Evolutionary conservation across 2,113 vertebrate species (phyloP).

Genomic region (Varanus komodoensis): DNA sequence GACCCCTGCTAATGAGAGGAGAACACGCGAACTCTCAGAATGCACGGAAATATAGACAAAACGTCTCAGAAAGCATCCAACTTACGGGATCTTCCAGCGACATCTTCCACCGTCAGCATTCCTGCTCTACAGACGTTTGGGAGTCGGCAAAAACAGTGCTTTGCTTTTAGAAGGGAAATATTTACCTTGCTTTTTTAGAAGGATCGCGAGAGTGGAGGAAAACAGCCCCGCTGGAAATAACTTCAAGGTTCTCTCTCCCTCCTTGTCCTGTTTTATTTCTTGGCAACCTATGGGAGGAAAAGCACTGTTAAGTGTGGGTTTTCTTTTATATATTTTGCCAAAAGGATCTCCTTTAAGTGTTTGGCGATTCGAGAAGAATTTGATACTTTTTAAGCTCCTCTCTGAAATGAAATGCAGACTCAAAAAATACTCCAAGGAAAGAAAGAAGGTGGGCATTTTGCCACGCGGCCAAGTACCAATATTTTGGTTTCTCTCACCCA

Average conservation of each 20-base stretch:
- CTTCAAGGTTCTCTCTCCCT: constrained; percentile 29
- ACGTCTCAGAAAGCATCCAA: constrained; percentile 4
- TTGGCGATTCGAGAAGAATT: constrained; percentile 4
- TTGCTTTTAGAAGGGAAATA: constrained; percentile 40
- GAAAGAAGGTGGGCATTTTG: background rate
- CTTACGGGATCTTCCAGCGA: constrained; percentile 42
- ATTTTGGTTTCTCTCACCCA: background rate
- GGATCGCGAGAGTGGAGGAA: constrained; percentile 1
- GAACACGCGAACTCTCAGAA: background rate
- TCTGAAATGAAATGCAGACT: background rate
- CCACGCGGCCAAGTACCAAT: background rate
- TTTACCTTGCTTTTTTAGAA: constrained; percentile 55
- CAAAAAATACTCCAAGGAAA: background rate
- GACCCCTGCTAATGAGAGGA: background rate
- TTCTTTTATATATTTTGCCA: constrained; percentile 44
- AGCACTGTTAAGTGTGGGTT: constrained; percentile 51
- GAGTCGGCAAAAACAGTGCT: constrained; percentile 14
- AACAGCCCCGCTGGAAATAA: constrained; percentile 56
- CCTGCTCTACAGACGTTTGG: constrained; percentile 15
- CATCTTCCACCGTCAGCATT: background rate
- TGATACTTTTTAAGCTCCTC: background rate
- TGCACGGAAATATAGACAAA: background rate
- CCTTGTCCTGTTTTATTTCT: constrained; percentile 65
- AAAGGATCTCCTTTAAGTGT: constrained; percentile 30
- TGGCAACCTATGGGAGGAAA: constrained; percentile 58